Base-by-base conservation (phyloP, 2,888 invertebrate species). In the Lacanobia wlatinum region DNA sequence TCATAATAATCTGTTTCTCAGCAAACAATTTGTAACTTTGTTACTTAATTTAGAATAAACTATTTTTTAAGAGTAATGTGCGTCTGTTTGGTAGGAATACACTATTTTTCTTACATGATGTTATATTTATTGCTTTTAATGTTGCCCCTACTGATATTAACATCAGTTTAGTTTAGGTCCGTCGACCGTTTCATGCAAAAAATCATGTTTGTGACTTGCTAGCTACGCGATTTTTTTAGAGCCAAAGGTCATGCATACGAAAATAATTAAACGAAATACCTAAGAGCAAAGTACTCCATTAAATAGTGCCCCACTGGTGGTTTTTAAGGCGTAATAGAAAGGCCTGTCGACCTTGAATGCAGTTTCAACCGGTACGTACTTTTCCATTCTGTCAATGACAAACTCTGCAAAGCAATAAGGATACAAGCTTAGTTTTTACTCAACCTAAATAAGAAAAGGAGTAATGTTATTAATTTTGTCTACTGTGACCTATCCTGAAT, bases 281-380 rank as follows among this genome's bases (percentile, higher is more conserved):
- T 48, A 72, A 55, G 53, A 76, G 53, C 40, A 72, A 46, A 72
- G 7, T 18, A 76, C 53, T 18, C 72, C 72, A 28, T 23, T 66
- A 53, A 72, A 72, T 43, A 73, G 69, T 43, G 9, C 68, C n/a
- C 10, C 50, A 18, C 14, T 9, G 40, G 34, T 68, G 50, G 40
- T 50, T 77, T 46, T 66, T 40, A 72, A 14, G 23, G 21, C 67
- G 38, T 66, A 72, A 66, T 40, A 55, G 76, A 72, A 72, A 21
- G 72, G 72, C 8, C 76, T 76, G 38, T 72, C 28, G 38, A 48
- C 72, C 4, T 23, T 66, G 46, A 72, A 72, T 40, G 0, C 14
- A 9, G 23, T 12, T 8, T 0, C 23, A 38, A 0, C 1, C 3
- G 2, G 6, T 38, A 46, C n/a, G 5, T 14, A 6, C 55, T 7